Base-by-base conservation (phyloP, 2,797 vertebrate species). In the Rhinophrynus dorsalis region DNA sequence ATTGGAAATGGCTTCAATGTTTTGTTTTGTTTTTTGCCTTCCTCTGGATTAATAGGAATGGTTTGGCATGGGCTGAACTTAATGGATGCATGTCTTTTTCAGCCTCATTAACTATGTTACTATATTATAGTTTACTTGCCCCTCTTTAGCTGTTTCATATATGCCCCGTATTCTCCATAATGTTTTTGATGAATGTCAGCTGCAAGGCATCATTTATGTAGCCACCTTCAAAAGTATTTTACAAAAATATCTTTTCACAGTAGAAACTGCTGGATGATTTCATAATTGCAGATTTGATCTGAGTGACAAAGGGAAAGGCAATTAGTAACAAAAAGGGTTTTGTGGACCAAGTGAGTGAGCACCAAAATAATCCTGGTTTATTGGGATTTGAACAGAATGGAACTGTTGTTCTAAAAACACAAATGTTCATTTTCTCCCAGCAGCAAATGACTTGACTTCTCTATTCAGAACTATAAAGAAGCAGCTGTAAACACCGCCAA, bases 321-420 rank as follows among this genome's bases (percentile, higher is more conserved):
- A 58, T 57, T 64, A 64, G 68, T 48, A 64, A 51, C 51, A 58
- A 64, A 64, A 71, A 63, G 50, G 59, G 57, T 64, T 48, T 57
- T 64, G 60, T 72, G 12, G 40, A 50, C 51, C 60, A 72, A 72
- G 42, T 50, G 48, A 64, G 29, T 40, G 13, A 72, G 32, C 59
- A 63, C 50, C 59, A 48, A 30, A 18, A 70, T 62, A 70, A 63
- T 56, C 51, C 68, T 17, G 51, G 11, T 55, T 70, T 40, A 47
- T 27, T 55, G 38, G 59, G 20, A 61, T 37, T 42, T 44, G 33
- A 35, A 59, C 11, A 58, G 61, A 72, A 65, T 58, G 58, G 40
- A 51, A 54, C 38, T 55, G 57, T 70, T 70, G 57, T 62, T 70
- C 50, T 45, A 27, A 55, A 60, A 60, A 60, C 56, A 68, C 44